A percentile compares a stretch with the other conserved stretches of the same genome.
Evolutionary conservation across 2,888 invertebrate species (phyloP).

Genomic region (Cheilosia impressa): DNA sequence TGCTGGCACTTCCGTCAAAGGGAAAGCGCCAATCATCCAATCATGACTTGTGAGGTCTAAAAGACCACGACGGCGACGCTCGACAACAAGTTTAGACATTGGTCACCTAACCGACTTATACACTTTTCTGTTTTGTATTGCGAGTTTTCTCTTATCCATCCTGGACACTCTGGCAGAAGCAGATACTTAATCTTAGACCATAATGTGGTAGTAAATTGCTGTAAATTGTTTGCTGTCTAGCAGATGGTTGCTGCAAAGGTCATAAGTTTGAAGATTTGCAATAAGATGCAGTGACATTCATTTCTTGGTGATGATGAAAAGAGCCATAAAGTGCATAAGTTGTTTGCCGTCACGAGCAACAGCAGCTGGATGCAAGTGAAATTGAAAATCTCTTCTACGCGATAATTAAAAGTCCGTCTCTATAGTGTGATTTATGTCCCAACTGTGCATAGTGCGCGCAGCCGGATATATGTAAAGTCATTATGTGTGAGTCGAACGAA

Average conservation of each 20-base stretch:
- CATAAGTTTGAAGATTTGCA: conserved; percentile 29
- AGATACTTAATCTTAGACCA: conserved; percentile 8
- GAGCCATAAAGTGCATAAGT: neutral
- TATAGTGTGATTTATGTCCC: neutral
- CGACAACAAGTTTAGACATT: conserved; percentile 26
- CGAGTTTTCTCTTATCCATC: neutral
- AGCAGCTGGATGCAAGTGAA: conserved; percentile 4
- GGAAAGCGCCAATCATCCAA: conserved; percentile 50
- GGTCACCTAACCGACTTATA: conserved; percentile 28
- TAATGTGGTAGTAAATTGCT: conserved; percentile 17
- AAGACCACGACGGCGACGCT: neutral
- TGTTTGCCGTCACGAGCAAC: neutral
- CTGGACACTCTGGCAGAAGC: neutral
- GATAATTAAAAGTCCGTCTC: no score
- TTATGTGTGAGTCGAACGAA: neutral
- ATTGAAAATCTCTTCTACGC: neutral
- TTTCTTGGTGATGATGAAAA: conserved; percentile 14
- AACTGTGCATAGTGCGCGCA: neutral
- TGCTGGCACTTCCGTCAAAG: conserved; percentile 54
- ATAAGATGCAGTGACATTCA: conserved; percentile 20
- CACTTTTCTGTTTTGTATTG: neutral
- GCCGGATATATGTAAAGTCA: neutral
- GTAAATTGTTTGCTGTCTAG: neutral
- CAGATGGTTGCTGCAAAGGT: conserved; percentile 21
- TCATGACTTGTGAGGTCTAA: conserved; percentile 8